Evolutionary conservation across 2,113 vertebrate genomes (phyloP), one percentile per base, ranked within the genome.

Genomic region (Syngnathus floridae): DNA sequence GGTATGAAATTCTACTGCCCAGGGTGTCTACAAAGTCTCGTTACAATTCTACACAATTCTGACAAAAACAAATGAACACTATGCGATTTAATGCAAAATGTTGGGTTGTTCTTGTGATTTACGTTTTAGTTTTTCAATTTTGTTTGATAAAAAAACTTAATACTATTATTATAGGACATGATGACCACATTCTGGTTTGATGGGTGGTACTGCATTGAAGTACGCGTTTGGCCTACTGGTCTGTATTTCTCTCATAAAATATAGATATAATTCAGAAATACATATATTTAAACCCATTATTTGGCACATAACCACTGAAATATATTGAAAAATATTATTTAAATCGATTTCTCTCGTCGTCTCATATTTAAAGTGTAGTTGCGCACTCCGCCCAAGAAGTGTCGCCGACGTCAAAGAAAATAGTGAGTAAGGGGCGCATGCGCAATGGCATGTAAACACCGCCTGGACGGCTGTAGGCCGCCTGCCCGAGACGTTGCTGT

Each of bases 401-500:
- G 82, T 64, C 14, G 22, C 52, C 75, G 63, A 40, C 40, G 65
- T 3, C 13, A 52, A 5, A 4, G 13, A 19, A 43, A 13, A 37
- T 7, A 7, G 17, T 0, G 2, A 6, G 69, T 22, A 13, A 1
- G 2, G 0, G 0, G 66, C 85, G 85, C 89, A 87, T 85, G 87
- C 86, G 59, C 80, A 1, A 62, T 81, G 35, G 6, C 75, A 83
- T 80, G 88, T 89, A 89, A 89, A 89, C 84, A 89, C 4, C 69
- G 4, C 13, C 54, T 56, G 54, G 7, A 35, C 13, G 2, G 54
- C 5, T 22, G 14, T 71, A 77, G 75, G 75, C 82, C 81, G 70
- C 67, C 52, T 72, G 35, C 62, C 5, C 73, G 79, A 67, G 79
- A 65, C 76, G 19, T 69, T 38, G 69, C 81, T 83, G 83, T 81